Conservation (phyloP, 2,797 vertebrate species). For the Podargus strigoides region DNA sequence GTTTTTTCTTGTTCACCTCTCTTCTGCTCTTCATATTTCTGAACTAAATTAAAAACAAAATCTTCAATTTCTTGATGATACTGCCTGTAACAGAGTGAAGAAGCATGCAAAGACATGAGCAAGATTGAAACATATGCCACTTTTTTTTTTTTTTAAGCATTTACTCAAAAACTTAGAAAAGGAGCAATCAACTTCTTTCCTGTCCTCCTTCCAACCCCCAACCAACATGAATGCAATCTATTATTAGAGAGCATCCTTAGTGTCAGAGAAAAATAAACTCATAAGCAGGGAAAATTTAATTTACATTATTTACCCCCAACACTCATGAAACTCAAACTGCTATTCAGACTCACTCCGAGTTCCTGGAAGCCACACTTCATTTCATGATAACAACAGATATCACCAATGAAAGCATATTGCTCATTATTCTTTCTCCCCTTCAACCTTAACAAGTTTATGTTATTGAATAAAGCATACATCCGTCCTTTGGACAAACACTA, state of each 20-base stretch:
- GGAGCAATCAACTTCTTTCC: background rate
- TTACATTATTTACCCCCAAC: background rate
- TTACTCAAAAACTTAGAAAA: background rate
- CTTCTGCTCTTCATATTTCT: constrained; percentile 82
- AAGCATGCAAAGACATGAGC: background rate
- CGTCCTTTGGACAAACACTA: background rate
- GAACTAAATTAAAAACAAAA: constrained; percentile 83
- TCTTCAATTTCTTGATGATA: constrained; percentile 97
- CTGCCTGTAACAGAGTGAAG: constrained; percentile 71
- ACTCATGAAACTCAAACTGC: background rate
- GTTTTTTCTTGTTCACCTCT: constrained; percentile 76
- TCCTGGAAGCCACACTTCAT: background rate
- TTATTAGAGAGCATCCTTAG: background rate
- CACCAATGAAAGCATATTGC: background rate
- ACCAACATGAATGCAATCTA: background rate
- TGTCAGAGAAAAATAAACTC: background rate
- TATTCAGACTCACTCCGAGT: background rate
- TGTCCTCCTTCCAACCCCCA: background rate
- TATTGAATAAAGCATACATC: background rate
- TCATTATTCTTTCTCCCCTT: background rate
- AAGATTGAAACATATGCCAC: background rate
- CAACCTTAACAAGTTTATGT: background rate
- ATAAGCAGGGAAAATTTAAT: background rate
- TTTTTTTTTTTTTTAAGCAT: background rate
- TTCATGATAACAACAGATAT: background rate